Conservation (phyloP, 1,140 invertebrate species). For the Camponotus vicinus region DNA sequence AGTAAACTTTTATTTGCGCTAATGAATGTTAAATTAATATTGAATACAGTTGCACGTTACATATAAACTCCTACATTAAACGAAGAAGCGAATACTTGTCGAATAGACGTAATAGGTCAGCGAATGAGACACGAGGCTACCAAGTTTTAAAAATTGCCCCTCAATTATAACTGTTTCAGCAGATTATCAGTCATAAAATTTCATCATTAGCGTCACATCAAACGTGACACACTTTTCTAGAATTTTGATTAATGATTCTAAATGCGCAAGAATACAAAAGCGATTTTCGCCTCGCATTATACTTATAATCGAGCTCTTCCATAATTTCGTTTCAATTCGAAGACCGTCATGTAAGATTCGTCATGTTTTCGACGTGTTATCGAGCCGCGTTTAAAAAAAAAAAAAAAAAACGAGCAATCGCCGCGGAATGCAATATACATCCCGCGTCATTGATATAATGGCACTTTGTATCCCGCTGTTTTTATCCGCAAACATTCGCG, state of each 20-base stretch:
- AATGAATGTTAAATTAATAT: background rate
- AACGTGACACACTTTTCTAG: background rate
- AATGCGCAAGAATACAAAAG: background rate
- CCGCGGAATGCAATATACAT: background rate
- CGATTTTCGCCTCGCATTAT: background rate
- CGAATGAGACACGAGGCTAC: background rate
- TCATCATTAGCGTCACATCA: background rate
- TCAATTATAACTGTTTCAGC: background rate
- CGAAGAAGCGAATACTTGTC: background rate
- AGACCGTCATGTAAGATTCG: background rate
- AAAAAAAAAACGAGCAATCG: background rate
- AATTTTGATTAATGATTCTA: conserved; percentile 16
- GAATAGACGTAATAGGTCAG: background rate
- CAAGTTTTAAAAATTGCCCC: background rate
- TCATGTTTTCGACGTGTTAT: background rate
- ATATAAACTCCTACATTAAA: background rate
- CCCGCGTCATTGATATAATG: conserved; percentile 1
- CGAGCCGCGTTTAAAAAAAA: background rate
- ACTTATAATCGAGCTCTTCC: conserved; percentile 21
- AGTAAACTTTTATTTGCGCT: background rate
- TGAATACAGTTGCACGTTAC: no score
- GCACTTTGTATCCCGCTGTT: background rate
- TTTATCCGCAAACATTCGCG: background rate
- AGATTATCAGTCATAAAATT: background rate
- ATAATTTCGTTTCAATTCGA: conserved; percentile 24